Percentiles rank a stretch among this genome's conserved stretches.
phyloP scores from a whole-genome alignment of 2,888 invertebrate species.

The Hipparchia semele region DNA sequence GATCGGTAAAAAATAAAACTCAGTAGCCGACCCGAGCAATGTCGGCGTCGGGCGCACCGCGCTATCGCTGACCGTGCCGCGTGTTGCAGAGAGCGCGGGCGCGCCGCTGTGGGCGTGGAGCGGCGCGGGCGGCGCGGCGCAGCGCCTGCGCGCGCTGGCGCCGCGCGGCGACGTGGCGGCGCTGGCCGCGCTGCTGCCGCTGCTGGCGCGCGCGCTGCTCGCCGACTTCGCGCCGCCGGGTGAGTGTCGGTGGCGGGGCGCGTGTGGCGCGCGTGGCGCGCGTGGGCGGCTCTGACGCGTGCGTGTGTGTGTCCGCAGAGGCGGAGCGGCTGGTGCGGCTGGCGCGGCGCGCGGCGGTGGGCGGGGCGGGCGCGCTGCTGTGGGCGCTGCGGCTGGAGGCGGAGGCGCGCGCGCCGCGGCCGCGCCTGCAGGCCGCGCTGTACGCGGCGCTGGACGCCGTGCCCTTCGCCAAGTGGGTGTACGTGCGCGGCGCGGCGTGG shows the following conservation, averaged over 20 bases:
- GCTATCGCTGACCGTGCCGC: no score
- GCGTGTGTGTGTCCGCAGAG: constrained; percentile 32
- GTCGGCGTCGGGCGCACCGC: no score
- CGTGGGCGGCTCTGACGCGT: constrained; percentile 28
- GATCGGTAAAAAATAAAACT: no score
- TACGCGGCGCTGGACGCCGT: constrained; percentile 65
- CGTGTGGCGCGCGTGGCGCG: constrained; percentile 34
- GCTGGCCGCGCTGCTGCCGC: constrained; percentile 48
- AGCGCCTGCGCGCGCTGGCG: constrained; percentile 35
- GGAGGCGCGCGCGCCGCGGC: constrained; percentile 45
- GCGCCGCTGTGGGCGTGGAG: constrained; percentile 48
- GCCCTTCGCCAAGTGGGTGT: constrained; percentile 45
- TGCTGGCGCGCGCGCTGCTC: constrained; percentile 48
- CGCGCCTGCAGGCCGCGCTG: constrained; percentile 52
- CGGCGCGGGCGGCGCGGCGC: constrained; percentile 35
- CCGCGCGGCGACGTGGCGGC: constrained; percentile 28
- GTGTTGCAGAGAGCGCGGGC: constrained; percentile 44
- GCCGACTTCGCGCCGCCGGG: constrained; percentile 34
- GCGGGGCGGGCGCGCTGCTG: constrained; percentile 41
- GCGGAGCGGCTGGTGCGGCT: constrained; percentile 41
- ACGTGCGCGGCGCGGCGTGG: constrained; percentile 62
- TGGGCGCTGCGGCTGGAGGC: constrained; percentile 45
- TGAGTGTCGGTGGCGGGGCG: constrained; percentile 42
- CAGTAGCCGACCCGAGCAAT: no score
- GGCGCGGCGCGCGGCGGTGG: constrained; percentile 40